Conservation (phyloP, 2,888 invertebrate genomes). For the Allolobophora icterica region DNA sequence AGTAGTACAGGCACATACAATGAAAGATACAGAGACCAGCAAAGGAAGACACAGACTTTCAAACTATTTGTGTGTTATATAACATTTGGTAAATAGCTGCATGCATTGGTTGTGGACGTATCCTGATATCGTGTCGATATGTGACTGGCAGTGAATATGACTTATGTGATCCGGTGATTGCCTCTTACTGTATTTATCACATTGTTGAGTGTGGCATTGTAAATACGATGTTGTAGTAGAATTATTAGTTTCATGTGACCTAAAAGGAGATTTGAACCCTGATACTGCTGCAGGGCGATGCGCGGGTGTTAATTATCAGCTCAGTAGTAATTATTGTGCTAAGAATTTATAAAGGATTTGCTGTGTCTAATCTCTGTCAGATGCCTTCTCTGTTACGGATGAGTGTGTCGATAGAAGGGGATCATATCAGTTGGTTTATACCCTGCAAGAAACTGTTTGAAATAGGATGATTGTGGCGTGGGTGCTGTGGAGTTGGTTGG, state of each 20-base stretch:
- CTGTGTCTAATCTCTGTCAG: neutral
- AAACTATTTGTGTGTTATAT: neutral
- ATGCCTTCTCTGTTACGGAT: neutral
- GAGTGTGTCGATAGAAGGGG: neutral
- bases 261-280: neutral
- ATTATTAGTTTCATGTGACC: neutral
- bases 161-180: neutral
- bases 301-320: neutral
- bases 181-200: neutral
- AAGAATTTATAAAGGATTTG: neutral
- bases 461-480: neutral
- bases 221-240: neutral
- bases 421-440: neutral
- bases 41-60: neutral
- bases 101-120: neutral
- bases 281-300: neutral
- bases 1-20: neutral
- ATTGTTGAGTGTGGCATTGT: neutral
- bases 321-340: no score
- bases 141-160: neutral
- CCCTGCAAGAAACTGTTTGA: neutral
- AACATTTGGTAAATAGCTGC: constrained; percentile 1
- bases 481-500: neutral
- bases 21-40: neutral
- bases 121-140: neutral